Conservation (phyloP, 2,797 vertebrate genomes). For the Platalea minor region DNA sequence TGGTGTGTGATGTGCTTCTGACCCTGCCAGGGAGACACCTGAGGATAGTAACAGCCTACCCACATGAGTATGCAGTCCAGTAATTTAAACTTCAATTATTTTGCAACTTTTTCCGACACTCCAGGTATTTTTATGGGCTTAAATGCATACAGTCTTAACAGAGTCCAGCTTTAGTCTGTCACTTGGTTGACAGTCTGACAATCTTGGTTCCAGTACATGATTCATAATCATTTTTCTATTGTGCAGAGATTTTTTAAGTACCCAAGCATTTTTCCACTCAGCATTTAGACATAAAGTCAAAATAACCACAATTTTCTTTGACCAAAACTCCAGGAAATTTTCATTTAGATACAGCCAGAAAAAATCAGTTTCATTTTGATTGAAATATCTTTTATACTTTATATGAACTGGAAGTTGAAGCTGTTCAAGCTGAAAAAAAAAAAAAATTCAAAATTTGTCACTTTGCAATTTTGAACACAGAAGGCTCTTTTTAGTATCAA, state of each 20-base stretch:
- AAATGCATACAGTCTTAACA: neutral
- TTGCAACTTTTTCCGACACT: neutral
- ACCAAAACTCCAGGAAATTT: neutral
- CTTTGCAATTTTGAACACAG: neutral
- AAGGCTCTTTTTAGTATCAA: neutral
- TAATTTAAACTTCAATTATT: neutral
- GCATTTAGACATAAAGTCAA: neutral
- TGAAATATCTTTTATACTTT: neutral
- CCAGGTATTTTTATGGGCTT: neutral
- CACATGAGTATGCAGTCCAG: neutral
- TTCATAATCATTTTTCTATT: neutral
- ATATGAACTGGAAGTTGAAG: neutral
- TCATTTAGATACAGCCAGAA: neutral
- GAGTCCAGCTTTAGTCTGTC: neutral
- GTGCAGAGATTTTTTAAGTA: neutral
- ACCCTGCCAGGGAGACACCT: neutral
- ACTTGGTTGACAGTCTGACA: neutral
- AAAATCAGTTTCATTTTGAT: neutral
- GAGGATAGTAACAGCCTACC: neutral
- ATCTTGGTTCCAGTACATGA: neutral
- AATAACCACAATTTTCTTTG: neutral
- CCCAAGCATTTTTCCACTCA: neutral
- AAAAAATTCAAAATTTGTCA: neutral
- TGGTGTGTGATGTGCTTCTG: neutral
- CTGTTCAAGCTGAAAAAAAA: neutral